Percentiles rank a stretch among this genome's conserved stretches.
phyloP scores from a whole-genome alignment of 2,113 vertebrate genomes.

The Myrmecophaga tridactyla region DNA sequence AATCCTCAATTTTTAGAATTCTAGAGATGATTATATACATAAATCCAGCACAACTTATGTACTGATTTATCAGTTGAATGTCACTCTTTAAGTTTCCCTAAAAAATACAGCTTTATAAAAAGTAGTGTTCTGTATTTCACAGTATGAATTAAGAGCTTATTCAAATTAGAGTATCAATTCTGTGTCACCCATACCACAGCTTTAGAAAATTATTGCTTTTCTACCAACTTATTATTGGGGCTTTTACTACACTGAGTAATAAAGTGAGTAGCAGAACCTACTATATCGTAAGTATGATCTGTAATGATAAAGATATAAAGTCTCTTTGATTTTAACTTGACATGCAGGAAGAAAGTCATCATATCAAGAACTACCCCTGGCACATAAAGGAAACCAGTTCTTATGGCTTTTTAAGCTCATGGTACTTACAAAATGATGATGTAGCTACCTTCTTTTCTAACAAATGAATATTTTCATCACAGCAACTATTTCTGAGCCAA shows the following conservation, averaged over 20 bases:
- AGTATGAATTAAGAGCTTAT: conserved; percentile 70
- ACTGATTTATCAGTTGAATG: conserved; percentile 67
- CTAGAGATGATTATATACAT: conserved; percentile 79
- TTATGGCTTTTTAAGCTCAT: conserved; percentile 41
- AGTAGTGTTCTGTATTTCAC: conserved; percentile 80
- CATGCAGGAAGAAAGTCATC: conserved; percentile 7
- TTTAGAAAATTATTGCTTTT: conserved; percentile 84
- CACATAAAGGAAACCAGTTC: conserved; percentile 44
- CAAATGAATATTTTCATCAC: conserved; percentile 65
- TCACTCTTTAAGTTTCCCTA: conserved; percentile 62
- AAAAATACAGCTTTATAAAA: conserved; percentile 86
- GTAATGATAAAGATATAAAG: conserved; percentile 52
- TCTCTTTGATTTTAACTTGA: conserved; percentile 33
- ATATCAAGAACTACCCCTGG: conserved; percentile 38
- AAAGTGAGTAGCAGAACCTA: conserved; percentile 48
- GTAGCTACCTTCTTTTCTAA: conserved; percentile 48
- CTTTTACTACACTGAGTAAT: conserved; percentile 25
- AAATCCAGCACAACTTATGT: conserved; percentile 66
- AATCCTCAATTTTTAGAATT: conserved; percentile 71
- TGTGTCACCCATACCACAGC: conserved; percentile 76
- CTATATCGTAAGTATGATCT: conserved; percentile 7
- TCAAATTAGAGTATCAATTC: conserved; percentile 51
- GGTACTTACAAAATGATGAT: conserved; percentile 4
- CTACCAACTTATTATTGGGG: conserved; percentile 60
- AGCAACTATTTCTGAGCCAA: conserved; percentile 75